These are phyloP conservation scores for Reinhardtius hippoglossoides DNA, from an alignment of 2,113 vertebrate species.

Conservation along the genomic window DNA sequence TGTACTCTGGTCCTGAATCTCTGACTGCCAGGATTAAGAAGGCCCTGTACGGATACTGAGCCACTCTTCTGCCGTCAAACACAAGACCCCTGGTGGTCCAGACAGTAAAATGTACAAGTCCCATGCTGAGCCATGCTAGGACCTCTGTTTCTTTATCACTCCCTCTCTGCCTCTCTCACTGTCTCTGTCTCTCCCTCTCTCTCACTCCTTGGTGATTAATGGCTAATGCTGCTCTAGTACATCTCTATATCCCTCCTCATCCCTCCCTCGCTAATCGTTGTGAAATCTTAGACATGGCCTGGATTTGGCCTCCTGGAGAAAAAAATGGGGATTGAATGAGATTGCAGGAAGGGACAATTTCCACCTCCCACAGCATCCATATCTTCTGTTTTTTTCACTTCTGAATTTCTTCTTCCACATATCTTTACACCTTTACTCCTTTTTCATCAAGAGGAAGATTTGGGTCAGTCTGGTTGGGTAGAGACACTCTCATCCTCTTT, in stretches of 20 bases:
- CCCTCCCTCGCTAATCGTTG: conserved; percentile 68
- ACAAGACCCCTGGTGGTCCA: conserved; percentile 30
- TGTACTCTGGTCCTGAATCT: neutral
- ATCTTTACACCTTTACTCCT: neutral
- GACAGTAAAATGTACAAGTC: conserved; percentile 17
- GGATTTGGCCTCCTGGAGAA: conserved; percentile 53
- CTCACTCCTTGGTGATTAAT: conserved; percentile 59
- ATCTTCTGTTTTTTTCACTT: neutral
- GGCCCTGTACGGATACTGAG: neutral
- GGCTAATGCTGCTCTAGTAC: conserved; percentile 66
- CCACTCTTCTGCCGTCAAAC: conserved; percentile 18
- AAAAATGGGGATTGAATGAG: conserved; percentile 4
- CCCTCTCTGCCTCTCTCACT: conserved; percentile 20
- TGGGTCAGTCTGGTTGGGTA: neutral
- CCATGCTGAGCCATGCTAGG: conserved; percentile 46
- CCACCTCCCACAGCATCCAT: conserved; percentile 10
- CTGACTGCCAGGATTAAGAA: neutral
- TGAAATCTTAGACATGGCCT: conserved; percentile 73
- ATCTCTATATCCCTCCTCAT: conserved; percentile 70
- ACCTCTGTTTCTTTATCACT: conserved; percentile 38
- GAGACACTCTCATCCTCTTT: conserved; percentile 1
- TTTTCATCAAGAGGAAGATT: neutral
- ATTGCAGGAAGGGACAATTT: neutral
- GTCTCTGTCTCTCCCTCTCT: conserved; percentile 10
- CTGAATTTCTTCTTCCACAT: neutral